A percentile compares a stretch with the other conserved stretches of the same genome.
Conservation (phyloP, 1,140 invertebrate genomes). For the Nymphalis io region DNA sequence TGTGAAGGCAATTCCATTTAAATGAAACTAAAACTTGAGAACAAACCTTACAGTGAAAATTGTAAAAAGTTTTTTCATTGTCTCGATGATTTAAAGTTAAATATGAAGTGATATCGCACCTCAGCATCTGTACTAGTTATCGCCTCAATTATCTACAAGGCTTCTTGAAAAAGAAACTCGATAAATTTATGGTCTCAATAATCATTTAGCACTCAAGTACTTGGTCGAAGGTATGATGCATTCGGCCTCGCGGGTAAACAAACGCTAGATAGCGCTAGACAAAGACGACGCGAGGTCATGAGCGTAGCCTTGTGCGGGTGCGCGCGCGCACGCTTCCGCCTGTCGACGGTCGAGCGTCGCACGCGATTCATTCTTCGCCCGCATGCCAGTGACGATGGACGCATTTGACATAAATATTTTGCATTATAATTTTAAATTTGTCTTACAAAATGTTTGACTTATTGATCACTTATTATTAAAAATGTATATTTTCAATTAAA, state of each 20-base stretch:
- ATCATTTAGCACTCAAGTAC: constrained; percentile 67
- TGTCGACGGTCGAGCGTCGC: constrained; percentile 58
- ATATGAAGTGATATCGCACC: constrained; percentile 17
- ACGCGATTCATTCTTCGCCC: constrained; percentile 52
- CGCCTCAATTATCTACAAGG: constrained; percentile 54
- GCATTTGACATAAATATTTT: constrained; percentile 25
- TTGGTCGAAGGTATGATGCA: constrained; percentile 66
- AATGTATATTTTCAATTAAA: no score
- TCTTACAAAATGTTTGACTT: background rate
- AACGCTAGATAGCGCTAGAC: constrained; percentile 79
- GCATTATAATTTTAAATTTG: background rate
- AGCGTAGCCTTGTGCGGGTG: constrained; percentile 78
- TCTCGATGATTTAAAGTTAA: constrained; percentile 13
- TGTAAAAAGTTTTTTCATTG: constrained; percentile 17
- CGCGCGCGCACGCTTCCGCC: constrained; percentile 71
- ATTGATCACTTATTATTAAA: no score
- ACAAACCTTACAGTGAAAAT: constrained; percentile 21
- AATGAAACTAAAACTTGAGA: constrained; percentile 8
- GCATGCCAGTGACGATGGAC: constrained; percentile 46
- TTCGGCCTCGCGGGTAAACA: constrained; percentile 77
- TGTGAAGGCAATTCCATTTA: constrained; percentile 28
- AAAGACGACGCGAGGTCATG: constrained; percentile 79
- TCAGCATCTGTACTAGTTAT: constrained; percentile 28
- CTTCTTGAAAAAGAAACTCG: constrained; percentile 42
- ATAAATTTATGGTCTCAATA: constrained; percentile 66